Percentiles rank a stretch among this genome's conserved stretches.
Conservation (phyloP, 1,140 invertebrate species). For the Agrypnia vestita region DNA sequence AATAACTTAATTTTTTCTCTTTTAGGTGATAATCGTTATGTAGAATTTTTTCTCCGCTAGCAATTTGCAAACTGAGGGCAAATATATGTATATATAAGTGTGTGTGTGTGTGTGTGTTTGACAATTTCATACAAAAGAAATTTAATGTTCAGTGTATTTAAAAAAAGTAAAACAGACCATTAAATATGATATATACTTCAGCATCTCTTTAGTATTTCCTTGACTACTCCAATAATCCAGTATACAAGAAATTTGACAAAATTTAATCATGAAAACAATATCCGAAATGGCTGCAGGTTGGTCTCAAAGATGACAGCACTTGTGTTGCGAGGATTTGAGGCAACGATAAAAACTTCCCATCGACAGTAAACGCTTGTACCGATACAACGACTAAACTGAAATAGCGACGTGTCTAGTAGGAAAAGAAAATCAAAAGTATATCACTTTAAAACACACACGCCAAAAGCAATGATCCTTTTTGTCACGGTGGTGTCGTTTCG, state of each 20-base stretch:
- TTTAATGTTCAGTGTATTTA: too few species aligned
- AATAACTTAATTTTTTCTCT: too few species aligned
- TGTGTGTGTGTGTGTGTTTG: too few species aligned
- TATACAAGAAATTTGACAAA: too few species aligned
- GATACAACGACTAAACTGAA: not conserved
- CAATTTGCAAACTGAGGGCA: too few species aligned
- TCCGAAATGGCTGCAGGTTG: not conserved
- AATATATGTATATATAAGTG: too few species aligned
- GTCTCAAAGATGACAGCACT: not conserved
- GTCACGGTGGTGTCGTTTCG: not conserved
- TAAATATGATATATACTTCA: too few species aligned
- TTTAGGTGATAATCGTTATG: too few species aligned
- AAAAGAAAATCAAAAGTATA: not conserved
- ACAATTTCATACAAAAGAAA: too few species aligned
- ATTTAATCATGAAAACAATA: not conserved
- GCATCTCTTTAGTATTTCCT: too few species aligned
- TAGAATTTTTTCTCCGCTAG: too few species aligned
- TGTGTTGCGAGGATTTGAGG: conserved; percentile 15
- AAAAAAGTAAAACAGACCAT: not conserved
- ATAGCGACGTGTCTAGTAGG: not conserved
- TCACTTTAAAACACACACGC: not conserved
- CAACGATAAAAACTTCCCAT: conserved; percentile 22
- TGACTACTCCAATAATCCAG: too few species aligned
- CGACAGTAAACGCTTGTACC: conserved; percentile 8
- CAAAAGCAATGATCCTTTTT: not conserved